Evolutionary conservation across 2,113 vertebrate genomes (phyloP), one percentile per base, ranked within the genome.

Genomic region (Corydoras sp.): DNA sequence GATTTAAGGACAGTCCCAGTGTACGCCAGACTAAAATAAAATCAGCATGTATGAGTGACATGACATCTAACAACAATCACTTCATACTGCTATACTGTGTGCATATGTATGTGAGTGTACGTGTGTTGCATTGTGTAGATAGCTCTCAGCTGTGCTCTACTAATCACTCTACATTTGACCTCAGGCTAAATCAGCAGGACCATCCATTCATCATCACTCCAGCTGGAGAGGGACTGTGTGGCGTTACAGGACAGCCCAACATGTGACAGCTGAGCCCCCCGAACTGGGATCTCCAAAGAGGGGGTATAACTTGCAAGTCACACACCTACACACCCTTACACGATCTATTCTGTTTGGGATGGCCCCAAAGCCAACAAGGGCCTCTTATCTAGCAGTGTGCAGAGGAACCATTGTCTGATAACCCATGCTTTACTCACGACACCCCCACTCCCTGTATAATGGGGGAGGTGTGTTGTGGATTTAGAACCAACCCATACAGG

Each of bases 161-260:
- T 79, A 76, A 79, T 76, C 67, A 70, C 67, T 79, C 64, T 69
- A 77, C 72, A 74, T 79, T 66, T 79, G 76, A 80, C 78, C 78
- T 71, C 65, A 15, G 73, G 80, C 58, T 72, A 75, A 74, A 76
- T 76, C 75, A 74, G 2, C 62, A 60, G 66, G 78, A 73, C 35
- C 63, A 78, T 73, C 72, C 77, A 84, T 84, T 75, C 75, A 80
- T 75, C 63, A 66, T 75, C 75, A 81, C 32, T 8, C 32, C 64
- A 76, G 65, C 78, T 71, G 85, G 84, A 81, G 70, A 74, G 64
- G 82, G 58, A 72, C 77, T 76, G 77, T 71, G 74, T 49, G 24
- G 70, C 54, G 69, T 81, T 78, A 71, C 75, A 69, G 69, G 65
- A 77, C 59, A 7, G 71, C 63, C 18, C 35, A 75, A 69, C 69